Evolutionary conservation across 2,888 invertebrate species (phyloP), one percentile per base, ranked within the genome.

Genomic region (Scaptodrosophila latifasciaeformis): DNA sequence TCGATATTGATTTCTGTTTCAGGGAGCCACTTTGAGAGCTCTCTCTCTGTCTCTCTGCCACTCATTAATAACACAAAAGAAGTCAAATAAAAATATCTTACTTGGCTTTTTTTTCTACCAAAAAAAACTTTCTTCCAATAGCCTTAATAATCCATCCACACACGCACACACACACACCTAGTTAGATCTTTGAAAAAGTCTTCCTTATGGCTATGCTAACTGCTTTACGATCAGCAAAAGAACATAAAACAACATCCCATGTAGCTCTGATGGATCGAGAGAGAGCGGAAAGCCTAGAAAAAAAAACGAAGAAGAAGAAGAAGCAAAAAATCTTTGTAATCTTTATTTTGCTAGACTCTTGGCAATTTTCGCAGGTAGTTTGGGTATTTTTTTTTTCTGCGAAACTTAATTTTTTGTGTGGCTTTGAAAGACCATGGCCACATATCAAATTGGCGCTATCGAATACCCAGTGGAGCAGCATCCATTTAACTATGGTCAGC

Each of bases 361-460:
- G 49, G 39, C 47, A 24, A 45, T 27, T 54, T 47, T 43, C 49
- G 54, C 72, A 72, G 70, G 72, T 76, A 75, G 59, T 63, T 57
- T 54, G 21, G 30, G 40, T 21, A 39, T 42, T 35, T 21, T 47
- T 43, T 52, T 57, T 66, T 78, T 76, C 78, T 78, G 62, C 67
- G 78, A 78, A 76, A 67, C 70, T 67, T 70, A 76, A 71, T 76
- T 78, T n/a, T n/a, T n/a, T 78, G 64, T 71, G 54, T 58, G 69
- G 62, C 76, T 67, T 67, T 12, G 44, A 13, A 21, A 24, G 37
- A 59, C 62, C 57, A 56, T 46, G 15, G 15, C 48, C 17, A 29
- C 65, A 77, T 68, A 69, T 67, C 63, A 70, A 76, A 76, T 75
- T 75, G 79, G 81, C 76, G 76, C 70, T 74, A 79, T 79, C 76